phyloP scores from a whole-genome alignment of 2,797 vertebrate genomes.

The Florisuga fusca region DNA sequence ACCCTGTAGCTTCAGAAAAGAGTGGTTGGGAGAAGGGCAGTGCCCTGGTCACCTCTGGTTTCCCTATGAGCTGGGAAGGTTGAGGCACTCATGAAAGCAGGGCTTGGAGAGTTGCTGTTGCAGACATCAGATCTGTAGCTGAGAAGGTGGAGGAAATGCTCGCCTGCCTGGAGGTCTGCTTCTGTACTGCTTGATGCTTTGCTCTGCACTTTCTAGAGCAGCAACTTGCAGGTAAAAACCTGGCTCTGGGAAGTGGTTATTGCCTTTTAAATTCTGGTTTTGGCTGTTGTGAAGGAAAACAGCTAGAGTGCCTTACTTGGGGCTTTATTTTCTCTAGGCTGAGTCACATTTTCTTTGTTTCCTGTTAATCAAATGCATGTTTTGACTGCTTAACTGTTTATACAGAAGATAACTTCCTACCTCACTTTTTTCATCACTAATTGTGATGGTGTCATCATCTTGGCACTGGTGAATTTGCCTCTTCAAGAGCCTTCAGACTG shows the following conservation, averaged over 20 bases:
- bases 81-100: neutral
- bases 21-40: neutral
- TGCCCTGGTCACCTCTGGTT: neutral
- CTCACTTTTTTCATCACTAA: neutral
- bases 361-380: slow-evolving; percentile 19
- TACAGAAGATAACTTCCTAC: neutral
- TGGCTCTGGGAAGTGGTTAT: neutral
- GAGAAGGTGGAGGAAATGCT: neutral
- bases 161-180: neutral
- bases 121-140: neutral
- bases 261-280: neutral
- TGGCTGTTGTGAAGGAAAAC: neutral
- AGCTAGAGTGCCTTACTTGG: neutral
- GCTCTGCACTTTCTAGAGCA: slow-evolving; percentile 66
- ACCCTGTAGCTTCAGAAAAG: too few relatives aligned
- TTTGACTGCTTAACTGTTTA: neutral
- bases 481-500: neutral
- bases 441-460: neutral
- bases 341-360: slow-evolving; percentile 64
- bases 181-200: slow-evolving; percentile 54
- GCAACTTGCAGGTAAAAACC: neutral
- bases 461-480: neutral
- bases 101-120: neutral
- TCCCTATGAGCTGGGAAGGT: rapidly evolving
- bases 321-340: neutral